phyloP scores from a whole-genome alignment of 2,797 vertebrate species.

The Microchirus variegatus region DNA sequence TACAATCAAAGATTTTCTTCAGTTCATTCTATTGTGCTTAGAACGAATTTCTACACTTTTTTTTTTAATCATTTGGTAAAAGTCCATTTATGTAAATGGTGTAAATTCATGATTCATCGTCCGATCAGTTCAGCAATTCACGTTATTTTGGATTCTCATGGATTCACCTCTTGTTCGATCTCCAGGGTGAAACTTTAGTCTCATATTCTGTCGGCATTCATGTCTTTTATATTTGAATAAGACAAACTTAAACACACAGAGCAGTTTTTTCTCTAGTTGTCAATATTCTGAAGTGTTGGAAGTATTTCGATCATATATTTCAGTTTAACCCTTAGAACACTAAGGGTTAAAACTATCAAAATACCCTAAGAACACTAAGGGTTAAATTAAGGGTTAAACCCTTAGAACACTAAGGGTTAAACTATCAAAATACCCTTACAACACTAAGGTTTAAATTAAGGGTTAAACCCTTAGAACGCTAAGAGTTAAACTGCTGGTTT shows the following conservation, averaged over 20 bases:
- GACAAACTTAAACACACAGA: background rate
- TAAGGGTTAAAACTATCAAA: too few relatives aligned
- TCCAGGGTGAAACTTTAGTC: too few relatives aligned
- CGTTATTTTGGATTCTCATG: slow-evolving; percentile 12
- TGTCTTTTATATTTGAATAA: background rate
- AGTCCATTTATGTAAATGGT: background rate
- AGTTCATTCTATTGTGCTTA: background rate
- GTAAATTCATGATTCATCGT: slow-evolving; percentile 3
- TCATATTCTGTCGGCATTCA: too few relatives aligned
- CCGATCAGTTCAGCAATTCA: slow-evolving; percentile 6
- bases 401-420: too few relatives aligned
- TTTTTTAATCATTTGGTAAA: background rate
- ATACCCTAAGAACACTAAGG: too few relatives aligned
- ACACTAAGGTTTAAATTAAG: too few relatives aligned
- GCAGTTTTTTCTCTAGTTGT: background rate
- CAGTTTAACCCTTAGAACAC: too few relatives aligned
- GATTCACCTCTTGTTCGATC: slow-evolving; percentile 2
- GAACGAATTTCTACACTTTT: background rate
- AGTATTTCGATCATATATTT: too few relatives aligned
- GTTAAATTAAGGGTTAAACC: too few relatives aligned
- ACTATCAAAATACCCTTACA: too few relatives aligned
- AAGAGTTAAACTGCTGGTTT: too few relatives aligned
- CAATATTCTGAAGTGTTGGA: background rate
- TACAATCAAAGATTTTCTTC: slow-evolving; percentile 16
- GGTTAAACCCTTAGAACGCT: too few relatives aligned